Conservation (phyloP, 2,888 invertebrate genomes). For the Sinopyrophorus schimmeli region DNA sequence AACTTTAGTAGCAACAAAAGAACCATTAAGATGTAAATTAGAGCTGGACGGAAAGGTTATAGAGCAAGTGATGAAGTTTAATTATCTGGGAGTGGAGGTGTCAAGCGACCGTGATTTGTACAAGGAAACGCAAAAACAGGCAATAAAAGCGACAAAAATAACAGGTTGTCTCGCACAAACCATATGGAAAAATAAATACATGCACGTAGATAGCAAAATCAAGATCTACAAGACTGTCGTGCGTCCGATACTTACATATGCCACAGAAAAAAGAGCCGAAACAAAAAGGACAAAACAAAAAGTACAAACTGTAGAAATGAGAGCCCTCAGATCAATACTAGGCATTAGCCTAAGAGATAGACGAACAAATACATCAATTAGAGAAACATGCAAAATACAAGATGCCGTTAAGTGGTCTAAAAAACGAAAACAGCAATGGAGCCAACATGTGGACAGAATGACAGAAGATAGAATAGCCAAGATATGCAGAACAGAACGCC, state of each 20-base stretch:
- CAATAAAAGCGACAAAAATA: conserved; percentile 2
- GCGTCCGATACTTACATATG: not conserved
- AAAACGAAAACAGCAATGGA: conserved; percentile 1
- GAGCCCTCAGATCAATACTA: not conserved
- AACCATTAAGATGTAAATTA: not conserved
- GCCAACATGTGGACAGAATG: conserved; percentile 1
- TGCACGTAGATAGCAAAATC: not conserved
- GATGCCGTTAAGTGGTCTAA: not conserved
- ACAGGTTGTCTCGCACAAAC: not conserved
- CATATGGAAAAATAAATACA: not conserved
- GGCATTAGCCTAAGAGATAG: not conserved
- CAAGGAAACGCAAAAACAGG: not conserved
- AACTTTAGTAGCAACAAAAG: conserved; percentile 1
- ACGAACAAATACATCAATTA: conserved; percentile 1
- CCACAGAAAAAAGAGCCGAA: conserved; percentile 2
- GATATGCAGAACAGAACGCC: conserved; percentile 7
- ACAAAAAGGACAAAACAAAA: not conserved
- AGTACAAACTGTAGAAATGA: conserved; percentile 1
- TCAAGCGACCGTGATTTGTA: conserved; percentile 2
- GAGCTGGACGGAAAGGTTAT: not conserved
- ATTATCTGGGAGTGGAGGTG: not conserved
- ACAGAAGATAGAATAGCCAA: not conserved
- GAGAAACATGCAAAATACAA: conserved; percentile 4
- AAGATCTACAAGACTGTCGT: not conserved
- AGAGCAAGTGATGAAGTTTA: conserved; percentile 1